Evolutionary conservation across 1,140 invertebrate genomes (phyloP).

Genomic region (Neodiprion lecontei): DNA sequence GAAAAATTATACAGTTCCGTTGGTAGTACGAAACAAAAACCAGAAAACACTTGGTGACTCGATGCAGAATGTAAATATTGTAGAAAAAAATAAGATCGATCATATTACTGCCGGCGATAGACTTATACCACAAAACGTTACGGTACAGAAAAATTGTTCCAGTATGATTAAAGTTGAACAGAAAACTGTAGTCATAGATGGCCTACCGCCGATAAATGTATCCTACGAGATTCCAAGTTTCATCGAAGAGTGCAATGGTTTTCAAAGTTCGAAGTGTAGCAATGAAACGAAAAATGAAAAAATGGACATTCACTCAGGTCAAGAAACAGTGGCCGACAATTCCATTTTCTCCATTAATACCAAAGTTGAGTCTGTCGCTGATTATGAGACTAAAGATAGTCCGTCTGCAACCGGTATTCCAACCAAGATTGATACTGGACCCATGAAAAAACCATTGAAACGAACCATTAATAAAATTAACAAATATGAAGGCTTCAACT

Average conservation of each 20-base stretch:
- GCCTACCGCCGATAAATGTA: constrained; percentile 18
- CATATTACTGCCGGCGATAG: too few relatives aligned
- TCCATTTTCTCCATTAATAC: background rate
- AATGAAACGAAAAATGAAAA: background rate
- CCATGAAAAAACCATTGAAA: constrained; percentile 1
- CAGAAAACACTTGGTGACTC: background rate
- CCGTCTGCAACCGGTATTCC: too few relatives aligned
- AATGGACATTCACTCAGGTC: background rate
- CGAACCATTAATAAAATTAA: background rate
- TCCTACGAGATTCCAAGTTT: constrained; percentile 17
- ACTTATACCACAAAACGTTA: too few relatives aligned
- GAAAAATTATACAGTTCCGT: too few relatives aligned
- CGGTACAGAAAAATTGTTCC: background rate
- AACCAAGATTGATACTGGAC: background rate
- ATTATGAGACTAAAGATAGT: too few relatives aligned
- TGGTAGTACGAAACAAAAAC: too few relatives aligned
- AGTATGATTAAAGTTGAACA: background rate
- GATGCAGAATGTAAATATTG: background rate
- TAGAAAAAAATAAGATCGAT: background rate
- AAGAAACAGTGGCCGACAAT: background rate
- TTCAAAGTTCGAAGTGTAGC: background rate
- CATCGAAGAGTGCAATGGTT: background rate
- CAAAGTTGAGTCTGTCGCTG: background rate
- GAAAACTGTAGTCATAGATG: constrained; percentile 20
- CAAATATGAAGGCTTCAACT: constrained; percentile 4